A percentile compares a stretch with the other conserved stretches of the same genome.
These are phyloP conservation scores for Norana najaformis DNA, from an alignment of 2,888 invertebrate species.

Conservation along the genomic window DNA sequence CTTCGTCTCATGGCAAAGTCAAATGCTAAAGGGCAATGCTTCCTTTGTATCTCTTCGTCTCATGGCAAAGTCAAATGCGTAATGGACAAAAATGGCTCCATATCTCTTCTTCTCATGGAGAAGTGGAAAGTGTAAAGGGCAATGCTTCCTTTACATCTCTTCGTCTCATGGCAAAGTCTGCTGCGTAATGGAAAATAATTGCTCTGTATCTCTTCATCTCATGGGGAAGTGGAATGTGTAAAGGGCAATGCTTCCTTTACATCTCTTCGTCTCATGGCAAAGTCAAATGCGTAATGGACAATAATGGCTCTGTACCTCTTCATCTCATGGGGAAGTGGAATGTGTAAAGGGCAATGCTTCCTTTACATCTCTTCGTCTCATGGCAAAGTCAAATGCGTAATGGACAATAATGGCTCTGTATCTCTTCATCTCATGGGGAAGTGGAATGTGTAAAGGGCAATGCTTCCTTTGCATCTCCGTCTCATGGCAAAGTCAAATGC, in stretches of 20 bases:
- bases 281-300: neutral
- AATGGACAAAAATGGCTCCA: too few relatives aligned
- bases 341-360: too few relatives aligned
- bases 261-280: neutral
- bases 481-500: too few relatives aligned
- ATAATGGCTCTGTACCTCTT: neutral
- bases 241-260: neutral
- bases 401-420: too few relatives aligned
- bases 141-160: neutral
- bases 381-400: neutral
- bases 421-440: too few relatives aligned
- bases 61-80: neutral
- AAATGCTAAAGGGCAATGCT: neutral
- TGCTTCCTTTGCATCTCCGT: too few relatives aligned
- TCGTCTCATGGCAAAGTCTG: neutral
- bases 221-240: neutral
- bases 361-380: neutral
- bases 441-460: too few relatives aligned
- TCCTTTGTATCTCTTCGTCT: neutral
- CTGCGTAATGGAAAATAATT: too few relatives aligned
- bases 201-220: too few relatives aligned
- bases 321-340: too few relatives aligned
- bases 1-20: neutral
- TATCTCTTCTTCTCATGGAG: too few relatives aligned
- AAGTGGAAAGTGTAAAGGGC: neutral